These are phyloP conservation scores for Drosophila subsilvestris DNA, from an alignment of 2,888 invertebrate genomes.

Conservation along the genomic window DNA sequence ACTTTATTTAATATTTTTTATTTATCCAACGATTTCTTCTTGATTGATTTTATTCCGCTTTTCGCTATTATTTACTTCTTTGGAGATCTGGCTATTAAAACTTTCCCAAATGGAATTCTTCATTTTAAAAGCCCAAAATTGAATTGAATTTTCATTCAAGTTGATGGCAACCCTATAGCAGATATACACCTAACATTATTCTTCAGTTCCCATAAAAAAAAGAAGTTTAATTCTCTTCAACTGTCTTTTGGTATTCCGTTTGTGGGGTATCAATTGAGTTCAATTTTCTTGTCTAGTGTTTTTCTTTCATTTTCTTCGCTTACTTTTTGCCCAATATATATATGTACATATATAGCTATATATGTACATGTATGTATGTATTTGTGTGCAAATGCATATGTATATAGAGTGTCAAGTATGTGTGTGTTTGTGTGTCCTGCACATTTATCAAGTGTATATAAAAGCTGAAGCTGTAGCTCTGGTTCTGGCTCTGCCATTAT, in stretches of 20 bases:
- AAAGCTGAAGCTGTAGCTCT: constrained; percentile 40
- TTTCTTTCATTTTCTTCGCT: constrained; percentile 63
- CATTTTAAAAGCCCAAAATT: too few species aligned
- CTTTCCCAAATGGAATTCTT: too few species aligned
- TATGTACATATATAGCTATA: constrained; percentile 13
- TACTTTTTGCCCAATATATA: constrained; percentile 60
- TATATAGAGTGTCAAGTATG: constrained; percentile 29
- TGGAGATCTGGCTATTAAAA: too few species aligned
- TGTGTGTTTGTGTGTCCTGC: constrained; percentile 52
- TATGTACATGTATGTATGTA: constrained; percentile 22
- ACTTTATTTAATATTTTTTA: too few species aligned
- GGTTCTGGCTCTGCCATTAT: constrained; percentile 33
- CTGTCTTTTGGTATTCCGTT: neutral
- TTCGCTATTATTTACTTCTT: too few species aligned
- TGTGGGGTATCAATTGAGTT: constrained; percentile 42
- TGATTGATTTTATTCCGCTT: too few species aligned
- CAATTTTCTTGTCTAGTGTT: constrained; percentile 44
- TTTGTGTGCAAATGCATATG: constrained; percentile 26
- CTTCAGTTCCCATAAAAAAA: too few species aligned
- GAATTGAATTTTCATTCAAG: too few species aligned
- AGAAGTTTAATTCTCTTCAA: neutral
- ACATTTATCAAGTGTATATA: constrained; percentile 71
- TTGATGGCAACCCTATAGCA: too few species aligned
- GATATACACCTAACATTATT: too few species aligned
- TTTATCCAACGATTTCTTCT: too few species aligned